Evolutionary conservation across 2,888 invertebrate species (phyloP), one percentile per base, ranked within the genome.

Genomic region (Coenonympha arcania): DNA sequence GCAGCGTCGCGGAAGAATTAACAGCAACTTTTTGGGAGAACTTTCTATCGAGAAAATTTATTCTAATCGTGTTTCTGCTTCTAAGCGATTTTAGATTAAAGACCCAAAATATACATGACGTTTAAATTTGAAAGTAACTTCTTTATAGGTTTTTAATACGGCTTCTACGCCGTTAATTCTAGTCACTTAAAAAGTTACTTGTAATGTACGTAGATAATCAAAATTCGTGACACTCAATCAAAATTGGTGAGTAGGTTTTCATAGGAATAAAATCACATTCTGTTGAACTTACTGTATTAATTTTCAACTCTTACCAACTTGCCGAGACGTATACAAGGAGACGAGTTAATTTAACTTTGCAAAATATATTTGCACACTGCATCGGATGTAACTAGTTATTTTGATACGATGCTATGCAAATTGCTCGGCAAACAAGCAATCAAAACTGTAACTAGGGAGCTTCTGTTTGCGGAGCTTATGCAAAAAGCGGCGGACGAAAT

Each of bases 321-420:
- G 42, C 40, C 34, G 20, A 36, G 37, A 43, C 16, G 47, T 33
- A 28, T 41, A 49, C 41, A 50, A 49, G 33, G 52, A 49, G 33
- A 50, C 33, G 36, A 55, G 50, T 48, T 55, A 52, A 57, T 57
- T 48, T 50, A 55, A 55, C 50, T 52, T 52, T n/a, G 41, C 41
- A 48, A 50, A 50, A 52, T 36, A 42, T 42, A 41, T 22, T 37
- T 49, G 40, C 47, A 36, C 39, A n/a, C 26, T 40, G 50, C 31
- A 50, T 34, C 39, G 30, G 19, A 36, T 48, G 30, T 33, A 20
- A 43, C 28, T 8, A 30, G 42, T 30, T 30, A 20, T 39, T 52
- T 41, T 22, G 24, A 24, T 22, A 40, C 34, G 20, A 36, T 28
- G 18, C 30, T 33, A 48, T 28, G 18, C 30, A 40, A 48, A 41